Conservation (phyloP, 1,140 invertebrate species). For the Drosophila baimaii region DNA sequence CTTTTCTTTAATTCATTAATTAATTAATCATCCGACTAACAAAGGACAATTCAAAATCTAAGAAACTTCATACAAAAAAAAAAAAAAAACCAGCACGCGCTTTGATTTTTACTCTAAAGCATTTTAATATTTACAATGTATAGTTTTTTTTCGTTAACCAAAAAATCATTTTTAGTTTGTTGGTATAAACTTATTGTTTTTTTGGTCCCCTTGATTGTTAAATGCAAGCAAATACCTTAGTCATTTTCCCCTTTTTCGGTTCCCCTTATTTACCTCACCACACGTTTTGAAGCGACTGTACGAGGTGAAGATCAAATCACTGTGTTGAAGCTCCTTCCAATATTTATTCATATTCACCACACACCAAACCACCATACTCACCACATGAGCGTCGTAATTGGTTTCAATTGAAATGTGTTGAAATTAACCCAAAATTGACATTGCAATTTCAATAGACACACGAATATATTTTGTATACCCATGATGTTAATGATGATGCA, state of each 20-base stretch:
- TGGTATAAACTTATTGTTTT: slow-evolving; percentile 1
- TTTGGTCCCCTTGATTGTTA: slow-evolving; percentile 25
- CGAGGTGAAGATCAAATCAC: slow-evolving; percentile 13
- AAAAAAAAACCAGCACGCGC: slow-evolving; percentile 74
- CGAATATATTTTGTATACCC: slow-evolving; percentile 1
- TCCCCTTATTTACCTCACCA: background rate
- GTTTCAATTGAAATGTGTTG: slow-evolving; percentile 16
- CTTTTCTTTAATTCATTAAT: slow-evolving; percentile 55
- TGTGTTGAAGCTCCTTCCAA: slow-evolving; percentile 14
- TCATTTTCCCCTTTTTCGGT: slow-evolving; percentile 3
- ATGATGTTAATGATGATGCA: slow-evolving; percentile 31
- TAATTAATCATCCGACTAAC: slow-evolving; percentile 32
- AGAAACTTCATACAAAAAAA: slow-evolving; percentile 36
- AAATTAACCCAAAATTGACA: slow-evolving; percentile 23
- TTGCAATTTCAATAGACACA: slow-evolving; percentile 35
- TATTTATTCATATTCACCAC: slow-evolving; percentile 7
- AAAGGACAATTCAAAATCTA: slow-evolving; percentile 21
- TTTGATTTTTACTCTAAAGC: slow-evolving; percentile 61
- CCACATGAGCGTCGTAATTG: slow-evolving; percentile 45
- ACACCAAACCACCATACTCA: background rate
- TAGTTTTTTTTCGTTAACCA: slow-evolving; percentile 28
- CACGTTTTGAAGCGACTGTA: background rate
- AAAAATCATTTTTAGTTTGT: background rate
- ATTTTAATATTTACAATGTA: slow-evolving; percentile 52
- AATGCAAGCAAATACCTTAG: slow-evolving; percentile 40